Conservation (phyloP, 2,888 invertebrate species). For the Megamerina dolium region DNA sequence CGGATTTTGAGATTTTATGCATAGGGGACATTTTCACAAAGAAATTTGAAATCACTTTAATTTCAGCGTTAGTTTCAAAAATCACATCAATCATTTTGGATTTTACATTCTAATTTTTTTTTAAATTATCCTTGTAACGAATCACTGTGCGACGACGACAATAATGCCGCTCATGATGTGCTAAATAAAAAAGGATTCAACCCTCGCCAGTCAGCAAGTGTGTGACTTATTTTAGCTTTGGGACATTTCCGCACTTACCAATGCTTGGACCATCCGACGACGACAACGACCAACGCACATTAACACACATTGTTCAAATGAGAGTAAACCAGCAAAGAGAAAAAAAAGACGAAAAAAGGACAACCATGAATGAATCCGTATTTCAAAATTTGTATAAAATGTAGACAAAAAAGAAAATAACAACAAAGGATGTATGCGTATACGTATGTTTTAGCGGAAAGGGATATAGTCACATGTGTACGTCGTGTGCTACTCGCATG, state of each 20-base stretch:
- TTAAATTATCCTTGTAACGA: too few species aligned
- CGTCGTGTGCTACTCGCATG: slow-evolving; percentile 18
- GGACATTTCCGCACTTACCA: slow-evolving; percentile 27
- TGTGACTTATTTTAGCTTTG: slow-evolving; percentile 30
- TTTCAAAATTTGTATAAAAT: slow-evolving; percentile 20
- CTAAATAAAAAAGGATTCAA: not conserved
- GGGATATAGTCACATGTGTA: slow-evolving; percentile 4
- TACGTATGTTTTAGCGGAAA: slow-evolving; percentile 1
- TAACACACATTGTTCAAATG: slow-evolving; percentile 35
- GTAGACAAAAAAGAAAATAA: slow-evolving; percentile 15
- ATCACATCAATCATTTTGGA: too few species aligned
- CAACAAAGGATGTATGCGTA: slow-evolving; percentile 15
- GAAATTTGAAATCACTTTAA: too few species aligned
- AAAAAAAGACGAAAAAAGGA: slow-evolving; percentile 13
- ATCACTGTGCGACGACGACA: too few species aligned
- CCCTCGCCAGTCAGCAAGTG: slow-evolving; percentile 9
- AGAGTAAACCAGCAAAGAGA: slow-evolving; percentile 15
- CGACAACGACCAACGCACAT: slow-evolving; percentile 32
- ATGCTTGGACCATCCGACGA: too few species aligned
- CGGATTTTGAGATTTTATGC: too few species aligned
- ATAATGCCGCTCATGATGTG: too few species aligned
- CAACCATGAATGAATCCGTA: slow-evolving; percentile 20
- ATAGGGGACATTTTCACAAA: too few species aligned
- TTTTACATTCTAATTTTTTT: too few species aligned
- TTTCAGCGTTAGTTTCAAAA: too few species aligned